Evolutionary conservation across 1,140 invertebrate genomes (phyloP).

Genomic region (Pinna nobilis): DNA sequence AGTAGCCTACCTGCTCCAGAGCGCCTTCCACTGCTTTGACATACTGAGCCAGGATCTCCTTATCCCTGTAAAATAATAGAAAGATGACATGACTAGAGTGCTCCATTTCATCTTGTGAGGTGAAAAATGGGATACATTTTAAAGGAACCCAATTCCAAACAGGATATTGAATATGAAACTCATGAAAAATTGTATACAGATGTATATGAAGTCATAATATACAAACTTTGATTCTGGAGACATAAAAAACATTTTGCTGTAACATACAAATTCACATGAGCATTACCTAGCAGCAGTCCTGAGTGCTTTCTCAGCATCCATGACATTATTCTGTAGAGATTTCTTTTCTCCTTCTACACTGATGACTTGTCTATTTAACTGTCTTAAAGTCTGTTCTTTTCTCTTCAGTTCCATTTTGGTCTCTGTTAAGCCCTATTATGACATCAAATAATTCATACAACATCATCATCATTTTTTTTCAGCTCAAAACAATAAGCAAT

Average conservation of each 20-base stretch:
- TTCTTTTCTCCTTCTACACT: constrained; percentile 62
- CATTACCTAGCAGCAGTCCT: constrained; percentile 61
- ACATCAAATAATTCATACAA: too few relatives aligned
- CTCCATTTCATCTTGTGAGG: too few relatives aligned
- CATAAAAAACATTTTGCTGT: too few relatives aligned
- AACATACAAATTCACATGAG: not conserved
- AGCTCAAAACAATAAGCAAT: too few relatives aligned
- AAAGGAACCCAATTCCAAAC: too few relatives aligned
- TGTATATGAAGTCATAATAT: too few relatives aligned
- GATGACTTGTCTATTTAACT: constrained; percentile 63
- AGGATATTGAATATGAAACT: too few relatives aligned
- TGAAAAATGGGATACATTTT: too few relatives aligned
- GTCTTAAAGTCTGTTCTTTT: constrained; percentile 66
- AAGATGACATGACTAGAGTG: too few relatives aligned
- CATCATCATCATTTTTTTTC: too few relatives aligned
- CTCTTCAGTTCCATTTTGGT: constrained; percentile 59
- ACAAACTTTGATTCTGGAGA: too few relatives aligned
- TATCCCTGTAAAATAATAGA: constrained; percentile 54
- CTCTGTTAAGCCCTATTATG: constrained; percentile 61
- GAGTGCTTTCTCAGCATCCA: constrained; percentile 69
- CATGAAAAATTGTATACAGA: too few relatives aligned
- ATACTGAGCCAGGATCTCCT: constrained; percentile 65
- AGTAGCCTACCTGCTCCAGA: constrained; percentile 56
- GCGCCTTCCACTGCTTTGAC: constrained; percentile 62
- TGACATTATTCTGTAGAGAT: constrained; percentile 63